phyloP scores from a whole-genome alignment of 2,797 vertebrate genomes.

The Heterohyrax brucei region DNA sequence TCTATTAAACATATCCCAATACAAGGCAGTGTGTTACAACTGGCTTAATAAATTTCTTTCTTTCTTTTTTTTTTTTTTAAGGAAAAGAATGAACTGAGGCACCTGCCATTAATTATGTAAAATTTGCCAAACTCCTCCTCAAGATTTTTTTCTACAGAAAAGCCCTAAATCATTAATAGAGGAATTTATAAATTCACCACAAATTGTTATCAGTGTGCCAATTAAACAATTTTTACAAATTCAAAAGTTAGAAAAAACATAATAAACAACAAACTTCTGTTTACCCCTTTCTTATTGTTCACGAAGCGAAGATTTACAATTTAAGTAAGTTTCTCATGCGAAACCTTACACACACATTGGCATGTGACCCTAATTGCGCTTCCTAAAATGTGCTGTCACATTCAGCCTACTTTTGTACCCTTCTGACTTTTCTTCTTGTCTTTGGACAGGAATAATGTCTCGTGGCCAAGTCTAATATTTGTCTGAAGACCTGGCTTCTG shows the following conservation, averaged over 20 bases:
- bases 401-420: too few species aligned
- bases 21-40: not conserved
- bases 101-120: not conserved
- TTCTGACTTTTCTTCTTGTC: too few species aligned
- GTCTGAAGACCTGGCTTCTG: too few species aligned
- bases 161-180: not conserved
- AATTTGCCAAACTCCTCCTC: not conserved
- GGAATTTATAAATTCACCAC: conserved; percentile 46
- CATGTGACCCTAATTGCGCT: too few species aligned
- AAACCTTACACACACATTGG: too few species aligned
- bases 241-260: not conserved
- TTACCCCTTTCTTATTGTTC: not conserved
- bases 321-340: too few species aligned
- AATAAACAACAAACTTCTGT: not conserved
- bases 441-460: too few species aligned
- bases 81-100: not conserved
- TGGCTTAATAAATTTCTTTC: not conserved
- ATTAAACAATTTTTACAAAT: not conserved
- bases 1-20: conserved; percentile 10
- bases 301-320: too few species aligned
- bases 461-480: too few species aligned
- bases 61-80: conserved; percentile 28
- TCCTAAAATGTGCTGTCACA: too few species aligned
- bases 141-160: conserved; percentile 42
- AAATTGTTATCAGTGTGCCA: not conserved